Conservation (phyloP, 2,113 vertebrate genomes). For the Hemiprocne comata region DNA sequence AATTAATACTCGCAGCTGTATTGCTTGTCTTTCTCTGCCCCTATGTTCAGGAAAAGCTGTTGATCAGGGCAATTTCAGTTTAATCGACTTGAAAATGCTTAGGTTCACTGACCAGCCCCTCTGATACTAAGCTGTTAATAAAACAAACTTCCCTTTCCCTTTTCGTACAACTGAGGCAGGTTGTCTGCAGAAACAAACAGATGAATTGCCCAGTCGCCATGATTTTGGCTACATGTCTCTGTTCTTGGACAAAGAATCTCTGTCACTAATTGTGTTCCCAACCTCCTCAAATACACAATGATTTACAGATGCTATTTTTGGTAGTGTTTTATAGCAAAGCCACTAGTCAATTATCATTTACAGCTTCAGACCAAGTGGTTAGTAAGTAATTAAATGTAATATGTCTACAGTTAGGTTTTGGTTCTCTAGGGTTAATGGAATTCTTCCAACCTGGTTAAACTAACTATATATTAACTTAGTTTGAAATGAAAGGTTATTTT, state of each 20-base stretch:
- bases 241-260: neutral
- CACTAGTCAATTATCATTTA: neutral
- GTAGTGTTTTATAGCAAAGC: slow-evolving; percentile 23
- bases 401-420: neutral
- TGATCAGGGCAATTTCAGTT: slow-evolving; percentile 43
- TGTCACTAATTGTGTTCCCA: neutral
- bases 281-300: neutral
- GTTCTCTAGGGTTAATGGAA: slow-evolving; percentile 31
- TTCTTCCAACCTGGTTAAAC: slow-evolving; percentile 31
- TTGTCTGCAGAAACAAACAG: neutral
- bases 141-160: neutral
- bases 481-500: slow-evolving; percentile 63
- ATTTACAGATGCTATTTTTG: slow-evolving; percentile 36
- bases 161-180: neutral
- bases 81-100: slow-evolving; percentile 4
- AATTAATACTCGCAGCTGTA: neutral
- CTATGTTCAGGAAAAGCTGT: slow-evolving; percentile 53
- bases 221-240: neutral
- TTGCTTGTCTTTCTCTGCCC: slow-evolving; percentile 35
- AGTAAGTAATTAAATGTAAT: slow-evolving; percentile 3
- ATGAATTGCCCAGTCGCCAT: neutral
- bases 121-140: neutral
- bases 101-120: neutral
- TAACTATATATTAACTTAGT: slow-evolving; percentile 50
- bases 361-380: slow-evolving; percentile 27